Base-by-base conservation (phyloP, 92 coral and sea anemone genomes). In the Phymanthus crucifer region DNA sequence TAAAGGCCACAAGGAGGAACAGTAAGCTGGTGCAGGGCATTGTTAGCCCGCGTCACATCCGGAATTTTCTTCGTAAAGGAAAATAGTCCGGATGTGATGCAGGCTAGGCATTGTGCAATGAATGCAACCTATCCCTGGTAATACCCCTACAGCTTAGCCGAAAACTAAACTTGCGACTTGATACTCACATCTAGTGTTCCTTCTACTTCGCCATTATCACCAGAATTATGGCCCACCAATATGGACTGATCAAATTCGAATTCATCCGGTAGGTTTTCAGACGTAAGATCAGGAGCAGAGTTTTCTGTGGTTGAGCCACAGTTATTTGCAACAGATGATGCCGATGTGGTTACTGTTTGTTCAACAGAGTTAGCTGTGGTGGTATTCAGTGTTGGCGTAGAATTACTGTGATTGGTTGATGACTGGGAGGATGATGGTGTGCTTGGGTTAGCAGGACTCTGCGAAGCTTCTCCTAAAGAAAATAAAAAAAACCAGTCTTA, bases 121-220 rank as follows among this genome's bases (percentile, higher is more conserved):
- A n/a, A n/a, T n/a, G n/a, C n/a, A n/a, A n/a, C n/a, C n/a, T n/a
- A n/a, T n/a, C n/a, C n/a, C n/a, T n/a, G n/a, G n/a, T n/a, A n/a
- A n/a, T n/a, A n/a, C n/a, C n/a, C n/a, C n/a, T n/a, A n/a, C n/a
- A n/a, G n/a, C n/a, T n/a, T n/a, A n/a, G n/a, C n/a, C n/a, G n/a
- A n/a, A n/a, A n/a, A n/a, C n/a, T n/a, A n/a, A n/a, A n/a, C n/a
- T n/a, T n/a, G n/a, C n/a, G 27, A 21, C 64, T 38, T 1, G 61
- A n/a, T 31, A 82, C 93, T 89, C 83, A 89, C 93, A 65, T 89
- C 93, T 29, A 89, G 78, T 83, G 87, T 78, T 23, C 94, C 88
- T 83, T 90, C 97, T 38, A 90, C 94, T 66, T 86, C 97, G 68
- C 87, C 87, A 21, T 89, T 78, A 29, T 87, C 94, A 5, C 89